Base-by-base conservation (phyloP, 1,140 invertebrate species). In the Euura saliciscinereae region DNA sequence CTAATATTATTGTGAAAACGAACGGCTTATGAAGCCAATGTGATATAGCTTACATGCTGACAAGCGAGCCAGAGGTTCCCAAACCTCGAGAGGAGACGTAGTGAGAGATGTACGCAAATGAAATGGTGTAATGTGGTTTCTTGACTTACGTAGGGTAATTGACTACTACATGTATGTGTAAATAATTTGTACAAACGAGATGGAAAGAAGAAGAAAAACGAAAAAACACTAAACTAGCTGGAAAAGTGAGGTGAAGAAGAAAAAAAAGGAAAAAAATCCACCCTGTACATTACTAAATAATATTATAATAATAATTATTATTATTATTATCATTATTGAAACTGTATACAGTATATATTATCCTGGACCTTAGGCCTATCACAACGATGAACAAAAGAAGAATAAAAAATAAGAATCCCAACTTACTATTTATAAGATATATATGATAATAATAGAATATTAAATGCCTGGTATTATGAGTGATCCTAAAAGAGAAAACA, bases 11-110 rank as follows among this genome's bases (percentile, higher is more conserved):
- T 78, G 76, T 78, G 78, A 83, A 77, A 82, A 85, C 78, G 68
- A 69, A 83, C 79, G 86, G 86, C 86, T 87, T 86, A 51, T 79
- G 76, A 87, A 87, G 86, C 85, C 86, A 85, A 86, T 87, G 86
- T 87, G 86, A 87, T 87, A 87, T 85, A 87, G 85, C 86, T 87
- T 87, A 85, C 81, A 82, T 83, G 80, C 83, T 67, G 11, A 68
- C 73, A 72, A 78, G 65, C 77, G 69, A 73, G 66, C 66, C 73
- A 70, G 76, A 75, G 68, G 42, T 43, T 69, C 42, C 45, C 42
- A 44, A 28, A 45, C 68, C 42, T 69, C 42, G 42, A 69, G 71
- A 77, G 75, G 78, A 78, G 76, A 11, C 71, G 78, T 59, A 59
- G 51, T 59, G 51, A 59, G 28, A 28, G 51, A 59, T 59, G 51